Evolutionary conservation across 2,797 vertebrate genomes (phyloP).

Genomic region (Macropus fuliginosus): DNA sequence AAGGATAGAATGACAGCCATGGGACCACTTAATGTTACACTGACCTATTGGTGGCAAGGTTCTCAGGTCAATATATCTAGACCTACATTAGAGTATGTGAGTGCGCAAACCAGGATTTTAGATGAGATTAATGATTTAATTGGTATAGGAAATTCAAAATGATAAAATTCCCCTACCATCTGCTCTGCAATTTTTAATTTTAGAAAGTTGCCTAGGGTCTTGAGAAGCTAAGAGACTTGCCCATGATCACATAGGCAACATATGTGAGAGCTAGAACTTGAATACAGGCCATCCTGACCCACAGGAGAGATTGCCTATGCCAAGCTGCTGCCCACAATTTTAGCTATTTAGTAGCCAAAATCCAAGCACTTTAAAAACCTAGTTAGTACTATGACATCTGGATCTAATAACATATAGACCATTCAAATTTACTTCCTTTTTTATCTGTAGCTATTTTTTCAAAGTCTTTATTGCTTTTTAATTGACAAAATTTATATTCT

Average conservation of each 20-base stretch:
- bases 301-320: not conserved
- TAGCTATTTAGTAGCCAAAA: not conserved
- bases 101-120: not conserved
- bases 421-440: constrained; percentile 31
- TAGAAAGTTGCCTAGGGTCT: not conserved
- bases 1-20: not conserved
- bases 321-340: not conserved
- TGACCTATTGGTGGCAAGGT: not conserved
- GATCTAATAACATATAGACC: constrained; percentile 11
- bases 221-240: not conserved
- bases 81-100: not conserved
- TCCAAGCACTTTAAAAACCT: not conserved
- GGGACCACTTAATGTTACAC: not conserved
- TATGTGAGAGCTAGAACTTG: not conserved
- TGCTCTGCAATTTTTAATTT: not conserved
- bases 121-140: not conserved
- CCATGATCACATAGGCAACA: not conserved
- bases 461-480: constrained; percentile 5
- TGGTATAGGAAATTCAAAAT: not conserved
- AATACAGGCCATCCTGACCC: not conserved
- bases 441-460: constrained; percentile 11
- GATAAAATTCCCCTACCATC: not conserved
- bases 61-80: not conserved
- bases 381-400: constrained; percentile 4
- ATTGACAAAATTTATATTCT: constrained; percentile 33